Conservation (phyloP, 1,140 invertebrate genomes). For the Temnothorax nylanderi region DNA sequence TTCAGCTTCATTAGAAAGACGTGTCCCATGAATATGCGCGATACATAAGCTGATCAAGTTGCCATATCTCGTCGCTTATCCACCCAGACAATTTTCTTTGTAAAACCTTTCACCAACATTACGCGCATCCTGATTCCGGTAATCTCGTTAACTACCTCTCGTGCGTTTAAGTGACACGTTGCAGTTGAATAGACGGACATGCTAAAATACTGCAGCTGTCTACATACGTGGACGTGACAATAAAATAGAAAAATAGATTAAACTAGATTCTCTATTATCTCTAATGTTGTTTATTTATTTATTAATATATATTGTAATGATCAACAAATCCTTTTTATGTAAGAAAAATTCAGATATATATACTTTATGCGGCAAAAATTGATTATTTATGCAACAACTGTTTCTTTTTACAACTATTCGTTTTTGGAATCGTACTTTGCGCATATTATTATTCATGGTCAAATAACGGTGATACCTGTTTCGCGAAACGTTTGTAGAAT, state of each 20-base stretch:
- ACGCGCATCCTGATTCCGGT: conserved; percentile 51
- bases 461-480: conserved; percentile 12
- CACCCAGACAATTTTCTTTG: conserved; percentile 74
- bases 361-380: neutral
- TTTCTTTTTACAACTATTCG: neutral
- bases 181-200: neutral
- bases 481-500: neutral
- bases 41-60: conserved; percentile 70
- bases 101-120: conserved; percentile 61
- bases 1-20: conserved; percentile 80
- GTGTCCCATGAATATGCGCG: conserved; percentile 75
- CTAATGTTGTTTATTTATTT: conserved; percentile 4
- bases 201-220: neutral
- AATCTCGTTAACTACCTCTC: conserved; percentile 40
- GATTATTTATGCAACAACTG: neutral
- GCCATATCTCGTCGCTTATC: conserved; percentile 77
- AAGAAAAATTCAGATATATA: neutral
- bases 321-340: neutral
- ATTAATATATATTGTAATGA: neutral
- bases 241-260: neutral
- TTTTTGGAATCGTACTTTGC: neutral
- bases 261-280: neutral
- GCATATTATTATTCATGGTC: neutral
- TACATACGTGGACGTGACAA: neutral
- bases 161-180: neutral